A percentile compares a stretch with the other conserved stretches of the same genome.
Conservation (phyloP, 2,113 vertebrate genomes). For the Ochotona princeps region DNA sequence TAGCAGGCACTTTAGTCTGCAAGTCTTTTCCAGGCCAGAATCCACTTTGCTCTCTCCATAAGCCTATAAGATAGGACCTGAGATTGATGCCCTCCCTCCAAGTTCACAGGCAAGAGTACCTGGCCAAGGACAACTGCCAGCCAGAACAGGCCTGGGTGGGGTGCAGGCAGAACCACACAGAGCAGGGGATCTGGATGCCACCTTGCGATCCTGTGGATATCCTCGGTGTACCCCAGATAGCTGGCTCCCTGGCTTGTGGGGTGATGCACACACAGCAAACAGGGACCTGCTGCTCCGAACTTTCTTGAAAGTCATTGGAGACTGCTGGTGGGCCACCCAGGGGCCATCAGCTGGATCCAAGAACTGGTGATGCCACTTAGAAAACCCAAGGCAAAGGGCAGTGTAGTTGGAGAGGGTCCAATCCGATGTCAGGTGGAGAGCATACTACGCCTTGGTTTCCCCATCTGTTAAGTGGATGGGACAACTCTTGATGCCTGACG, state of each 20-base stretch:
- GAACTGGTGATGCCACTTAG: neutral
- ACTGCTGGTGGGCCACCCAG: neutral
- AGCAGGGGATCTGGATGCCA: neutral
- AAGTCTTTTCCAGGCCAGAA: neutral
- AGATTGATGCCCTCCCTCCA: neutral
- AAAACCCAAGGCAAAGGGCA: conserved; percentile 16
- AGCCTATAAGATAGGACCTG: neutral
- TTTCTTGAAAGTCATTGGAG: conserved; percentile 12
- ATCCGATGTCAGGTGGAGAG: neutral
- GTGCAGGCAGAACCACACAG: neutral
- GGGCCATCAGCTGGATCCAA: neutral
- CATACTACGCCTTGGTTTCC: neutral
- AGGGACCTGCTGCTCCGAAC: neutral
- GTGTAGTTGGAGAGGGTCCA: neutral
- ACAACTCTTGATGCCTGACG: too few relatives aligned
- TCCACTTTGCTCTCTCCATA: neutral
- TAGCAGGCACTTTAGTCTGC: conserved; percentile 29
- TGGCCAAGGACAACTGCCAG: neutral
- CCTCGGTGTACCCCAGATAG: neutral
- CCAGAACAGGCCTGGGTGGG: neutral
- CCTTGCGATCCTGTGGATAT: neutral
- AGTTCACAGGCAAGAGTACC: conserved; percentile 5
- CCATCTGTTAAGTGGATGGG: neutral
- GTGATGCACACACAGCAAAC: neutral
- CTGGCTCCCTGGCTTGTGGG: neutral